phyloP scores from a whole-genome alignment of 2,888 invertebrate species.

The Zelleria hepariella region DNA sequence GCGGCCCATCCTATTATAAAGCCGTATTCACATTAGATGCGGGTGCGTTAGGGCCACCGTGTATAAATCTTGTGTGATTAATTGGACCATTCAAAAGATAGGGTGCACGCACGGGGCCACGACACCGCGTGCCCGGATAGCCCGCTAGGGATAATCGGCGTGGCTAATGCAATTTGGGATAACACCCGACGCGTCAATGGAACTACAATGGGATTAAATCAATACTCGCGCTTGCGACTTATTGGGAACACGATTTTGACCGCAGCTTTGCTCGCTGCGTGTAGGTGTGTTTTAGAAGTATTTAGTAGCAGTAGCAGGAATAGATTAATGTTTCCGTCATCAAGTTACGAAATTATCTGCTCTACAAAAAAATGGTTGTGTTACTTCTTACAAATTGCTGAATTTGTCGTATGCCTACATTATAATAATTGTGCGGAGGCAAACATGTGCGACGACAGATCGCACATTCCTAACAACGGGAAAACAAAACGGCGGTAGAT shows the following conservation, averaged over 20 bases:
- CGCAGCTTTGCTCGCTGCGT: background rate
- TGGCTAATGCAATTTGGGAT: slow-evolving; percentile 4
- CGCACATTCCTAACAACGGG: too few relatives aligned
- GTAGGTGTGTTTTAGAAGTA: background rate
- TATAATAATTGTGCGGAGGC: too few relatives aligned
- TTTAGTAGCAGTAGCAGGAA: too few relatives aligned
- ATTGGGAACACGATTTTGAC: background rate
- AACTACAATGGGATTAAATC: background rate
- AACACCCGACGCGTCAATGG: background rate
- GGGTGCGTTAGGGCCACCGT: slow-evolving; percentile 39
- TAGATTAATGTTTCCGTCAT: too few relatives aligned
- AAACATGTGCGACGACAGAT: too few relatives aligned
- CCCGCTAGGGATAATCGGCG: background rate
- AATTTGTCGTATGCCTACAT: too few relatives aligned
- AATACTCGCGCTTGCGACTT: background rate
- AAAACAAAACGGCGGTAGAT: too few relatives aligned
- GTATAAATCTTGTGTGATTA: slow-evolving; percentile 54
- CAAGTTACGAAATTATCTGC: too few relatives aligned
- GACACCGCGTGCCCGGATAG: background rate
- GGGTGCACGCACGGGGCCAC: slow-evolving; percentile 30
- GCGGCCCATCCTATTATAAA: slow-evolving; percentile 7
- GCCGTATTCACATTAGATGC: slow-evolving; percentile 32
- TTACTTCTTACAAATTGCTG: too few relatives aligned
- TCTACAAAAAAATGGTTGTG: too few relatives aligned
- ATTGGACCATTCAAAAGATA: slow-evolving; percentile 56